phyloP scores from a whole-genome alignment of 1,140 invertebrate species.

The Kradibia gibbosae region DNA sequence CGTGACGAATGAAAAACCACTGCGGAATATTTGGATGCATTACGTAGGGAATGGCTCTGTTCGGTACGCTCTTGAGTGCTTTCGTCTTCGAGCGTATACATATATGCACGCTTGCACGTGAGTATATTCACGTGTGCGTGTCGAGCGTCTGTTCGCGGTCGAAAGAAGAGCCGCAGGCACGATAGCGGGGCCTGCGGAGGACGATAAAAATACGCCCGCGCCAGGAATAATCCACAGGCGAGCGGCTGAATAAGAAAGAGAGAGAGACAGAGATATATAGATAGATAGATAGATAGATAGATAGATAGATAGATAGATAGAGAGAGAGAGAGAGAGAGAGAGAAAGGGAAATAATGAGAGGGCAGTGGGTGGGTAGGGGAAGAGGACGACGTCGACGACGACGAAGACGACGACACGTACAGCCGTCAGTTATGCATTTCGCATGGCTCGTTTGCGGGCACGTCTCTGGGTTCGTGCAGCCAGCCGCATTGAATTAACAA shows the following conservation, averaged over 20 bases:
- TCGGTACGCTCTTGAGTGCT: not conserved
- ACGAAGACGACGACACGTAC: not conserved
- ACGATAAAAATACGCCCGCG: constrained; percentile 50
- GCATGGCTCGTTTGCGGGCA: constrained; percentile 36
- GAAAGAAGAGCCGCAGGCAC: constrained; percentile 39
- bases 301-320: not conserved
- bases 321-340: not conserved
- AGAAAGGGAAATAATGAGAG: not conserved
- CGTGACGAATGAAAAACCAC: constrained; percentile 13
- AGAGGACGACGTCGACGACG: not conserved
- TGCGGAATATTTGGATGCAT: constrained; percentile 15
- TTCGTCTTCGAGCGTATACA: not conserved
- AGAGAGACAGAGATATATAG: not conserved
- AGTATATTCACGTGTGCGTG: not conserved
- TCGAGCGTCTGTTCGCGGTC: not conserved
- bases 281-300: not conserved
- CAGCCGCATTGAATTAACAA: constrained; percentile 37
- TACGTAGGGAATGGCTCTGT: not conserved
- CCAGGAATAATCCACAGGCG: constrained; percentile 46
- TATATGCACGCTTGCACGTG: not conserved
- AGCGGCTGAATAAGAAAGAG: constrained; percentile 5
- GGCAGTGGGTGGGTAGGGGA: not conserved
- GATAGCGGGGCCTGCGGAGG: constrained; percentile 16
- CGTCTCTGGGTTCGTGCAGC: constrained; percentile 9
- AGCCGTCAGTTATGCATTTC: constrained; percentile 14